Percentiles rank a stretch among this genome's conserved stretches.
phyloP scores from a whole-genome alignment of 1,140 invertebrate species.

The Cylas formicarius region DNA sequence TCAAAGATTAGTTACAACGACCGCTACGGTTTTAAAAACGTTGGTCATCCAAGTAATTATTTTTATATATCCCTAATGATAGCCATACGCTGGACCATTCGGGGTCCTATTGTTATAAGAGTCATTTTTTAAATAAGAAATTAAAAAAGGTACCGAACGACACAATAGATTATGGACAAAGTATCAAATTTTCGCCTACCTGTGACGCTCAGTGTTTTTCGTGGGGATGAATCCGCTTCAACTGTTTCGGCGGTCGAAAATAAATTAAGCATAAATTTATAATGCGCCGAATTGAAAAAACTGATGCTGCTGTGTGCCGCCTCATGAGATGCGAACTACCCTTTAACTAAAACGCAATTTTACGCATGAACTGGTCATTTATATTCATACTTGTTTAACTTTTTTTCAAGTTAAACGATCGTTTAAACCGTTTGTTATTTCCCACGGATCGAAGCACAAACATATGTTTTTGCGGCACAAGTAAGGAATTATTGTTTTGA shows the following conservation, averaged over 20 bases:
- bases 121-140: not conserved
- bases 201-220: too few species aligned
- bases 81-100: not conserved
- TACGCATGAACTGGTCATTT: conserved; percentile 10
- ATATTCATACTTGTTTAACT: conserved; percentile 16
- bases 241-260: conserved; percentile 9
- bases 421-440: conserved; percentile 5
- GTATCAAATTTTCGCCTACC: not conserved
- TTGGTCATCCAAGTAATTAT: conserved; percentile 2
- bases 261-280: conserved; percentile 19
- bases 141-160: not conserved
- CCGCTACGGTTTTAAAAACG: not conserved
- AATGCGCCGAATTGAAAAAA: conserved; percentile 12
- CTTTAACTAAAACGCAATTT: conserved; percentile 15
- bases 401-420: too few species aligned
- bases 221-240: too few species aligned
- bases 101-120: not conserved
- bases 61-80: conserved; percentile 5
- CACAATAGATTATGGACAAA: not conserved
- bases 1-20: not conserved
- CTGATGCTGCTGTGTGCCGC: conserved; percentile 9
- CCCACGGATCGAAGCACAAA: not conserved
- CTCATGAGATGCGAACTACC: too few species aligned
- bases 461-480: not conserved
- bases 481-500: too few species aligned